Conservation (phyloP, 2,888 invertebrate species). For the Thyatira batis region DNA sequence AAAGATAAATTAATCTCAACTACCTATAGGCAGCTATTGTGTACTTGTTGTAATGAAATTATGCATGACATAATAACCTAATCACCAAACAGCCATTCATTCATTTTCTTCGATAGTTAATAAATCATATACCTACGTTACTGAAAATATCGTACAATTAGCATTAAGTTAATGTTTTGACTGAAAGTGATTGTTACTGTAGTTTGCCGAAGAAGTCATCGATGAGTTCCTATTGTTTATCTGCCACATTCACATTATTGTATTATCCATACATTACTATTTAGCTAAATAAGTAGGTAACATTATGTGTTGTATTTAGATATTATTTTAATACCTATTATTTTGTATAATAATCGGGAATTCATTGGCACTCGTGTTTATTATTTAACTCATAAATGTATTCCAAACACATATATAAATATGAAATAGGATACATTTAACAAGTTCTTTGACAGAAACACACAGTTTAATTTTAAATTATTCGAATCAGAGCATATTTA, state of each 20-base stretch:
- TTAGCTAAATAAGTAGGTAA: background rate
- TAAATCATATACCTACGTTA: slow-evolving; percentile 30
- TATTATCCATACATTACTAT: background rate
- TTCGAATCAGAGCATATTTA: too few relatives aligned
- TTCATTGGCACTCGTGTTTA: slow-evolving; percentile 11
- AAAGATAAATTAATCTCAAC: slow-evolving; percentile 55
- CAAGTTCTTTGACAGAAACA: too few relatives aligned
- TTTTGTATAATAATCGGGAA: slow-evolving; percentile 3
- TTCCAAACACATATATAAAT: too few relatives aligned
- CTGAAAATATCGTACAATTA: slow-evolving; percentile 40
- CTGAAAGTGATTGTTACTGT: slow-evolving; percentile 56
- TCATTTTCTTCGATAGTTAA: slow-evolving; percentile 27
- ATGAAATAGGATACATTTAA: too few relatives aligned
- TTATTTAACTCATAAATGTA: too few relatives aligned
- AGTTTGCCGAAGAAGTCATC: slow-evolving; percentile 58
- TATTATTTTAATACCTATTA: slow-evolving; percentile 1
- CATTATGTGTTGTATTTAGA: slow-evolving; percentile 1
- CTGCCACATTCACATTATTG: slow-evolving; percentile 2
- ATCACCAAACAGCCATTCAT: slow-evolving; percentile 20
- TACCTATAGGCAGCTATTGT: slow-evolving; percentile 72
- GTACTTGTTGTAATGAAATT: slow-evolving; percentile 36
- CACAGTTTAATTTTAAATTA: background rate
- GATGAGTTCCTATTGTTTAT: slow-evolving; percentile 39
- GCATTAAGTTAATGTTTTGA: slow-evolving; percentile 57
- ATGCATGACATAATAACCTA: slow-evolving; percentile 11